phyloP scores from a whole-genome alignment of 1,140 invertebrate species.

The Caenorhabditis inopinata region DNA sequence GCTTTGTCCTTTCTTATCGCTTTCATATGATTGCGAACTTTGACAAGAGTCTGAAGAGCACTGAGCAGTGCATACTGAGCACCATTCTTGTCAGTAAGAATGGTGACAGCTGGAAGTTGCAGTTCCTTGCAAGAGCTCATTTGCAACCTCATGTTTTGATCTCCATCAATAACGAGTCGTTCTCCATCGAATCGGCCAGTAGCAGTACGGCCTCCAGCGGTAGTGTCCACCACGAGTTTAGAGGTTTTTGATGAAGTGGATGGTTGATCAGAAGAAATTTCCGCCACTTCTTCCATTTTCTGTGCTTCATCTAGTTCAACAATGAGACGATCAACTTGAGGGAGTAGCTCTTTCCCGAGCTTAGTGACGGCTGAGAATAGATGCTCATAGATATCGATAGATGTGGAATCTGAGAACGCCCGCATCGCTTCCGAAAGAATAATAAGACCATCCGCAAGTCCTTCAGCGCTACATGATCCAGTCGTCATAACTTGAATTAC shows the following conservation, averaged over 20 bases:
- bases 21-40: conserved; percentile 35
- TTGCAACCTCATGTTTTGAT: conserved; percentile 27
- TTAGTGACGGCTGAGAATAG: not conserved
- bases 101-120: conserved; percentile 34
- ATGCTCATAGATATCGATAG: conserved; percentile 22
- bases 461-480: conserved; percentile 29
- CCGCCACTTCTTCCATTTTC: not conserved
- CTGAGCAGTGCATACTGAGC: conserved; percentile 37
- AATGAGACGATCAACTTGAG: conserved; percentile 18
- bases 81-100: conserved; percentile 39
- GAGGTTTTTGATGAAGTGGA: not conserved
- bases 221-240: conserved; percentile 1
- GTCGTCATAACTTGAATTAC: conserved; percentile 22
- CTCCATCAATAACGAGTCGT: conserved; percentile 36
- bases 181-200: conserved; percentile 25
- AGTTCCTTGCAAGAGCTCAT: conserved; percentile 32
- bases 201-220: not conserved
- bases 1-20: not conserved
- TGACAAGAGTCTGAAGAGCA: conserved; percentile 41
- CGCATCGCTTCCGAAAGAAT: conserved; percentile 31
- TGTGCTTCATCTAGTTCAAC: not conserved
- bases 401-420: not conserved
- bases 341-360: conserved; percentile 13
- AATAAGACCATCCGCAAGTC: conserved; percentile 10
- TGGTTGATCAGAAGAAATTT: not conserved